Evolutionary conservation across 2,888 invertebrate genomes (phyloP), one percentile per base, ranked within the genome.

Genomic region (Mythimna vitellina): DNA sequence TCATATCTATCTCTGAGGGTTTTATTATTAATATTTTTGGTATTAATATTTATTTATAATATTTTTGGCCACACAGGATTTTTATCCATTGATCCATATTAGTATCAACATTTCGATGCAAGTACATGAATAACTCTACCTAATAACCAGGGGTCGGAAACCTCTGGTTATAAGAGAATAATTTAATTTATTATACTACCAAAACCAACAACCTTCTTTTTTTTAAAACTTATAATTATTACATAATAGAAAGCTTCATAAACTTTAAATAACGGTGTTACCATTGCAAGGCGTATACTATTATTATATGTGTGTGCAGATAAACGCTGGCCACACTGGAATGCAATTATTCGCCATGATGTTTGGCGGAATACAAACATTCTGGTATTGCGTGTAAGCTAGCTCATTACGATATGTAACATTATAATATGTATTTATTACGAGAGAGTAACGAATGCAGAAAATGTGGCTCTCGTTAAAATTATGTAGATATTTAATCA

Each of bases 291-390:
- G 32, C 65, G 32, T 72, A 14, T 63, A 72, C 57, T 76, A 72
- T 58, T 70, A 78, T 84, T 76, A 76, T 29, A 49, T 35, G 54
- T 75, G 63, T 79, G 67, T 73, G 80, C 76, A 61, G 70, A 71
- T 80, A 80, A 81, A 83, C 63, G 51, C 22, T 72, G 70, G 62
- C 46, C 80, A 69, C 83, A 82, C 68, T 72, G 42, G 46, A 61
- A 65, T 25, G 42, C 35, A 65, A 69, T 76, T 69, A 73, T 70
- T 56, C 57, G 64, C 58, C 42, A 51, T 68, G 56, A 73, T 58
- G 67, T 70, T 73, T 70, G 80, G 64, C 60, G 62, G 62, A 66
- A 61, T 70, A 35, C 38, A 35, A 69, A 69, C 58, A 72, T 67
- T 71, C 61, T 66, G 42, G 56, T 53, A 29, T 71, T 73, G 82